These are phyloP conservation scores for Chinchilla lanigera DNA, from an alignment of 2,113 vertebrate species.

Conservation along the genomic window DNA sequence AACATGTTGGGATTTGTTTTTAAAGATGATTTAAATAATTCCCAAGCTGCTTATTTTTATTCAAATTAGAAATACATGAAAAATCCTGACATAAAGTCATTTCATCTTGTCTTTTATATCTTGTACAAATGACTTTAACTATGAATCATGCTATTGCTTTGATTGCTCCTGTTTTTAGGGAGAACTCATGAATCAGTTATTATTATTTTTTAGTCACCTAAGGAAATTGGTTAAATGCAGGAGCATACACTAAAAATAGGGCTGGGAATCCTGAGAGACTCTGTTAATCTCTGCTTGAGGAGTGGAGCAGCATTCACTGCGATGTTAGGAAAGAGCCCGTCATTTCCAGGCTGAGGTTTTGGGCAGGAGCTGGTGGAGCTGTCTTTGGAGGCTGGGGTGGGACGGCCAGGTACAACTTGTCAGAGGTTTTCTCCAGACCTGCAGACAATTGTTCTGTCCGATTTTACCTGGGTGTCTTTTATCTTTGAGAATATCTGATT, in stretches of 20 bases:
- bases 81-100: background rate
- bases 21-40: conserved; percentile 41
- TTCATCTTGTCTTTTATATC: conserved; percentile 17
- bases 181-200: background rate
- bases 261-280: background rate
- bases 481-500: background rate
- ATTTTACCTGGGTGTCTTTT: background rate
- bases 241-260: background rate
- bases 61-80: conserved; percentile 17
- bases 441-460: background rate
- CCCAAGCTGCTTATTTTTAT: conserved; percentile 43
- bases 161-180: background rate
- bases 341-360: background rate
- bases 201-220: background rate
- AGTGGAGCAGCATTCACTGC: background rate
- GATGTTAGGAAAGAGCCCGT: background rate
- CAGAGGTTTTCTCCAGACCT: background rate
- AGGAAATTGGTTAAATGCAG: background rate
- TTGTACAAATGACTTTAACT: background rate
- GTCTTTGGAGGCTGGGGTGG: background rate
- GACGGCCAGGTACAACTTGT: background rate
- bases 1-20: background rate
- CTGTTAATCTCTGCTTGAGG: background rate
- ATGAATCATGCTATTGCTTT: background rate
- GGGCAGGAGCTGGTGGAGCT: background rate